Conservation (phyloP, 2,888 invertebrate genomes). For the Rugalucina vietnamica region DNA sequence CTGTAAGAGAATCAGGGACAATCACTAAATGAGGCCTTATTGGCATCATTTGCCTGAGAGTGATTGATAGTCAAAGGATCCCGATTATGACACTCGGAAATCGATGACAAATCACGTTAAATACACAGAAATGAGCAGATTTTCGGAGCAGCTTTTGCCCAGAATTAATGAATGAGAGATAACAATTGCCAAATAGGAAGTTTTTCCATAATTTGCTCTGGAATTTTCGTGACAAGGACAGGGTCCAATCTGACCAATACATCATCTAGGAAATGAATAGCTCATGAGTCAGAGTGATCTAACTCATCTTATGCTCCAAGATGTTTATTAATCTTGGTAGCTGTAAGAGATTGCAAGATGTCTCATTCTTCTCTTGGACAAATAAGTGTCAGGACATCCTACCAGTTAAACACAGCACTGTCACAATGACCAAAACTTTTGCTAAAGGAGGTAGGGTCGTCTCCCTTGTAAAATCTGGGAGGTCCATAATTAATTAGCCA, state of each 20-base stretch:
- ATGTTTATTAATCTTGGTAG: neutral
- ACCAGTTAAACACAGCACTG: too few relatives aligned
- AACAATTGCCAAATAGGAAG: neutral
- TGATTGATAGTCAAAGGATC: slow-evolving; percentile 32
- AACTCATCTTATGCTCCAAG: neutral
- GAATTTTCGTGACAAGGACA: neutral
- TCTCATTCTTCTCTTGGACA: neutral
- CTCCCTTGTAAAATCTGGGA: too few relatives aligned
- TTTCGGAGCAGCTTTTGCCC: neutral
- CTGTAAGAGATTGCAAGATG: neutral
- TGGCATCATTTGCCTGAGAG: slow-evolving; percentile 36
- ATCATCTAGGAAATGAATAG: neutral
- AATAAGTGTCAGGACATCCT: too few relatives aligned
- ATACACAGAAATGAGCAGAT: slow-evolving; percentile 11
- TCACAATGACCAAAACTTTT: too few relatives aligned
- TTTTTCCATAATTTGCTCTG: neutral
- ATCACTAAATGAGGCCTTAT: slow-evolving; percentile 35
- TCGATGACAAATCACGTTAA: slow-evolving; percentile 46
- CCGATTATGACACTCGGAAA: slow-evolving; percentile 23
- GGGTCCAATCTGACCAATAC: neutral
- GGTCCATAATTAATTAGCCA: too few relatives aligned
- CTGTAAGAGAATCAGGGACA: slow-evolving; percentile 8
- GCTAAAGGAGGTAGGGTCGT: too few relatives aligned
- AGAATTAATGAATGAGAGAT: neutral
- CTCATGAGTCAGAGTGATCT: neutral